These are phyloP conservation scores for Dorcus parallelipipedus DNA, from an alignment of 2,888 invertebrate genomes.

Conservation along the genomic window DNA sequence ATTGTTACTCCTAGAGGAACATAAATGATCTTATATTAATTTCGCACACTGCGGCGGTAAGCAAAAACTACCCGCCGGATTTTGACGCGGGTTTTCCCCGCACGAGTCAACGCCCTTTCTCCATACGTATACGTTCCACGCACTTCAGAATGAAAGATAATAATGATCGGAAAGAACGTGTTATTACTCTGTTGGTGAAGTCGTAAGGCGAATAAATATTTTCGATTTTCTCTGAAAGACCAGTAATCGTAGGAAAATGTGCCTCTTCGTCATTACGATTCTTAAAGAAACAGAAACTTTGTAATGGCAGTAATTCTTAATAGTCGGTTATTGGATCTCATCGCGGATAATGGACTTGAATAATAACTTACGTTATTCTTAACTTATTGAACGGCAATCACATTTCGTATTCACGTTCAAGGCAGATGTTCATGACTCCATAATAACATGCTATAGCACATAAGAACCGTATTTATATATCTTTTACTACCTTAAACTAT, in stretches of 20 bases:
- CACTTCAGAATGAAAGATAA: too few species aligned
- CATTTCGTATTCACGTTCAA: constrained; percentile 20
- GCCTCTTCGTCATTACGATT: background rate
- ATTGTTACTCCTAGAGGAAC: background rate
- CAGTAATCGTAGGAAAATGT: too few species aligned
- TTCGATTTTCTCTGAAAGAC: too few species aligned
- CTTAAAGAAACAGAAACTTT: background rate
- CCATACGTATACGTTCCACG: too few species aligned
- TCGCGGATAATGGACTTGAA: constrained; percentile 21
- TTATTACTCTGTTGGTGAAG: too few species aligned
- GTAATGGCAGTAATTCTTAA: constrained; percentile 10
- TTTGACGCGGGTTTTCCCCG: too few species aligned
- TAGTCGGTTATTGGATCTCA: constrained; percentile 17
- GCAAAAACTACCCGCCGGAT: too few species aligned
- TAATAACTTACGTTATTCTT: constrained; percentile 21
- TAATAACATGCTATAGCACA: constrained; percentile 14
- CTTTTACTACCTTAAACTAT: background rate
- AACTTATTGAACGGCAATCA: constrained; percentile 20
- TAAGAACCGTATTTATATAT: background rate
- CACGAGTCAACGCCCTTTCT: too few species aligned
- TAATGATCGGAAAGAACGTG: too few species aligned
- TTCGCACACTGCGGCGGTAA: background rate
- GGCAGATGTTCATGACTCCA: constrained; percentile 19
- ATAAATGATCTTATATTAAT: constrained; percentile 1
- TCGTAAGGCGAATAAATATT: too few species aligned